These are phyloP conservation scores for Galaxea fascicularis DNA, from an alignment of 92 coral and sea anemone species.

Conservation along the genomic window DNA sequence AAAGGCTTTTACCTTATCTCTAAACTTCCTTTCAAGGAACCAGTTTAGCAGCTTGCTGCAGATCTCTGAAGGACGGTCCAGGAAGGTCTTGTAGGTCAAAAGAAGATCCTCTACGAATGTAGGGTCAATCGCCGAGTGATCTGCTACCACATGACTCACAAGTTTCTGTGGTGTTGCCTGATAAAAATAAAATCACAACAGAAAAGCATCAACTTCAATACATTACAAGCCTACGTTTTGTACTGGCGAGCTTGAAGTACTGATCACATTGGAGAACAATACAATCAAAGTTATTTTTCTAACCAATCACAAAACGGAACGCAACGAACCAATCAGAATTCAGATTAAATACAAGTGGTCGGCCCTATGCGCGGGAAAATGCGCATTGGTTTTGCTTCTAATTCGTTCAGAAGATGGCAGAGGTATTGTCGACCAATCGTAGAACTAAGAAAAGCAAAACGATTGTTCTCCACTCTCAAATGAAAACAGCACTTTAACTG, in stretches of 20 bases:
- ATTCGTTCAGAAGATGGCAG: too few species aligned
- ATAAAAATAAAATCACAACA: background rate
- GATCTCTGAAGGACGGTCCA: conserved; percentile 85
- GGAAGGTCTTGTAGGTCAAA: conserved; percentile 90
- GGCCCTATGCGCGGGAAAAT: too few species aligned
- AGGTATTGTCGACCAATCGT: too few species aligned
- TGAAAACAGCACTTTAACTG: too few species aligned
- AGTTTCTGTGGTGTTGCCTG: conserved; percentile 94
- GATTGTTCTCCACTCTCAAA: too few species aligned
- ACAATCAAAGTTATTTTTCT: too few species aligned
- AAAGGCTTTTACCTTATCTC: conserved; percentile 88
- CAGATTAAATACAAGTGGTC: too few species aligned
- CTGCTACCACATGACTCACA: conserved; percentile 88
- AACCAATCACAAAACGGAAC: too few species aligned
- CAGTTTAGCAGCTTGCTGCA: conserved; percentile 91
- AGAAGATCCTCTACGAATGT: conserved; percentile 96
- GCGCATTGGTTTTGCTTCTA: too few species aligned
- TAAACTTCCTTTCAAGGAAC: conserved; percentile 78
- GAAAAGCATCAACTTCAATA: background rate
- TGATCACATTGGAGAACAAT: too few species aligned
- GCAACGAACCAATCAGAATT: too few species aligned
- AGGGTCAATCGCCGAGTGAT: conserved; percentile 97
- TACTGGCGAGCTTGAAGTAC: background rate
- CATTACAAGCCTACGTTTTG: background rate
- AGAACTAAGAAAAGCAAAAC: too few species aligned